Percentiles rank a stretch among this genome's conserved stretches.
Conservation (phyloP, 2,888 invertebrate species). For the Chrysopilus asiliformis region DNA sequence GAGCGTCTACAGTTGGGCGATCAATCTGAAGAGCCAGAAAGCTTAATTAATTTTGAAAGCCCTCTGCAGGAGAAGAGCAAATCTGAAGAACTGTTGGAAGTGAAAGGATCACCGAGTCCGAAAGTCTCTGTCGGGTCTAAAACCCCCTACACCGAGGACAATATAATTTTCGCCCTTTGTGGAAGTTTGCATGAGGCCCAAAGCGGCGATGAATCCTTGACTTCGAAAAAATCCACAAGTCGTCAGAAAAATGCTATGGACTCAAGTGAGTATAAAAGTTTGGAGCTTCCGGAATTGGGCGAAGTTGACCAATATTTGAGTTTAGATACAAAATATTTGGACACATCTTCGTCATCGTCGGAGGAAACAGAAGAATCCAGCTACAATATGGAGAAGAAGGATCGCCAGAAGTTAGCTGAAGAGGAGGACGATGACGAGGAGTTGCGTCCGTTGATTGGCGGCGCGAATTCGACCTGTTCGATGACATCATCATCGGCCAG, state of each 20-base stretch:
- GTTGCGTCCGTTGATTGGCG: constrained; percentile 28
- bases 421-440: constrained; percentile 28
- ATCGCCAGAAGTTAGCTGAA: constrained; percentile 16
- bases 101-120: constrained; percentile 21
- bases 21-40: constrained; percentile 17
- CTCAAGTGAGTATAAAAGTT: constrained; percentile 1
- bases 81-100: constrained; percentile 10
- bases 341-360: constrained; percentile 17
- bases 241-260: neutral
- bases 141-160: constrained; percentile 22
- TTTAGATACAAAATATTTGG: constrained; percentile 17
- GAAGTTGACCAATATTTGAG: constrained; percentile 22
- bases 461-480: constrained; percentile 15
- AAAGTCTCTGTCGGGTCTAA: constrained; percentile 7
- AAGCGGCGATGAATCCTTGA: constrained; percentile 12
- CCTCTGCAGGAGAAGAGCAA: constrained; percentile 23
- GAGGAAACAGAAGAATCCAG: constrained; percentile 16
- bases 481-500: constrained; percentile 11
- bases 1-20: constrained; percentile 12
- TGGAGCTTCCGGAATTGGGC: constrained; percentile 16
- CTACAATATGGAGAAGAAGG: constrained; percentile 5
- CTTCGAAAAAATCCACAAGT: neutral
- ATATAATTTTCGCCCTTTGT: constrained; percentile 31
- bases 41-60: constrained; percentile 34
- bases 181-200: constrained; percentile 31